phyloP scores from a whole-genome alignment of 2,888 invertebrate genomes.

The Nomada hirtipes region DNA sequence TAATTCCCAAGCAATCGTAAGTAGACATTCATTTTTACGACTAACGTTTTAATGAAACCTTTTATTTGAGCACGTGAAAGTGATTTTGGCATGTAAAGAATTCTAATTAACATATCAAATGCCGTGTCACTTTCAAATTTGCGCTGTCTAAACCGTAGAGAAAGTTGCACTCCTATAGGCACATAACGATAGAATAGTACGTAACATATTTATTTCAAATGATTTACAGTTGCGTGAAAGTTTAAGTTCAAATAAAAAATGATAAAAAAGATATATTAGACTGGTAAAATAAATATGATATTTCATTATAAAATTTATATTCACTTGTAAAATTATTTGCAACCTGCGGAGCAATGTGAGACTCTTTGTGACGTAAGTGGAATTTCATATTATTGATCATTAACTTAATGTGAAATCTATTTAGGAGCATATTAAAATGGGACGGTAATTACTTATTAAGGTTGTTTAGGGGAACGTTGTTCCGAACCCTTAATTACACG shows the following conservation, averaged over 20 bases:
- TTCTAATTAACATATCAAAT: background rate
- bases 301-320: too few relatives aligned
- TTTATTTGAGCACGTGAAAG: background rate
- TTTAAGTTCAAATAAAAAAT: background rate
- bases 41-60: too few relatives aligned
- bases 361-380: too few relatives aligned
- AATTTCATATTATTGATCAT: too few relatives aligned
- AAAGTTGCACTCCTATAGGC: background rate
- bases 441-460: background rate
- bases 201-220: constrained; percentile 14
- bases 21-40: background rate
- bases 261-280: background rate
- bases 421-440: background rate
- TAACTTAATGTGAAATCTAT: too few relatives aligned
- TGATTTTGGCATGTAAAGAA: background rate
- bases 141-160: background rate
- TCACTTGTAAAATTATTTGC: too few relatives aligned
- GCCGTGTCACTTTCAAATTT: background rate
- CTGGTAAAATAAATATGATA: background rate
- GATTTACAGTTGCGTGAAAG: background rate
- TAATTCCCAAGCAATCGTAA: too few relatives aligned
- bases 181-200: constrained; percentile 4
- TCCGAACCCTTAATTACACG: background rate
- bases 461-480: background rate
- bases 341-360: too few relatives aligned